Percentiles rank a stretch among this genome's conserved stretches.
Evolutionary conservation across 2,888 invertebrate species (phyloP).

Genomic region (Blastobasis lacticolella): DNA sequence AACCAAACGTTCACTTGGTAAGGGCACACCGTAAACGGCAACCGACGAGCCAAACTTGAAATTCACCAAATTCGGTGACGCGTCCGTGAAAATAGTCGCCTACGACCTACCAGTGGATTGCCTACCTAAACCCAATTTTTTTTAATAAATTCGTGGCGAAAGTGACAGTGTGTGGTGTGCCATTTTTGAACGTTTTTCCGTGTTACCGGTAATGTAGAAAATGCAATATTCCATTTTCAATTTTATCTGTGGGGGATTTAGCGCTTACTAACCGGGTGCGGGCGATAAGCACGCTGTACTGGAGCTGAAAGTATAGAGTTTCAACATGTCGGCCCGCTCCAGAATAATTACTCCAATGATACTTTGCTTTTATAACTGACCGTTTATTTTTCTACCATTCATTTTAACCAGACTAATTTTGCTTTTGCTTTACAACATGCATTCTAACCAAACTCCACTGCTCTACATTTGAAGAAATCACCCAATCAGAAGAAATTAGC

Average conservation of each 20-base stretch:
- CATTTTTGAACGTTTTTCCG: constrained; percentile 43
- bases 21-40: constrained; percentile 49
- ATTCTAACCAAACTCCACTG: too few relatives aligned
- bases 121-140: constrained; percentile 16
- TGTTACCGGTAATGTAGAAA: constrained; percentile 56
- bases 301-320: constrained; percentile 61
- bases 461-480: too few relatives aligned
- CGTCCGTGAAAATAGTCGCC: constrained; percentile 34
- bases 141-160: constrained; percentile 36
- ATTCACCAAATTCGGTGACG: constrained; percentile 40
- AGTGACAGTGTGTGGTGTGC: constrained; percentile 63
- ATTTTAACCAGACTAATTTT: too few relatives aligned
- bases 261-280: constrained; percentile 29
- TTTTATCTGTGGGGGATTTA: constrained; percentile 28
- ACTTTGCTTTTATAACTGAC: constrained; percentile 22
- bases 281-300: constrained; percentile 39
- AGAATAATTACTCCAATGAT: constrained; percentile 50
- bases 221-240: constrained; percentile 21
- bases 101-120: constrained; percentile 28
- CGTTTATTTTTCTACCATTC: too few relatives aligned
- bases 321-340: constrained; percentile 65
- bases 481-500: too few relatives aligned
- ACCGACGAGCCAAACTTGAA: constrained; percentile 32
- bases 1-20: constrained; percentile 52
- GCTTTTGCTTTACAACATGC: too few relatives aligned